These are phyloP conservation scores for Hydrolagus colliei DNA, from an alignment of 2,797 vertebrate genomes.

Conservation along the genomic window DNA sequence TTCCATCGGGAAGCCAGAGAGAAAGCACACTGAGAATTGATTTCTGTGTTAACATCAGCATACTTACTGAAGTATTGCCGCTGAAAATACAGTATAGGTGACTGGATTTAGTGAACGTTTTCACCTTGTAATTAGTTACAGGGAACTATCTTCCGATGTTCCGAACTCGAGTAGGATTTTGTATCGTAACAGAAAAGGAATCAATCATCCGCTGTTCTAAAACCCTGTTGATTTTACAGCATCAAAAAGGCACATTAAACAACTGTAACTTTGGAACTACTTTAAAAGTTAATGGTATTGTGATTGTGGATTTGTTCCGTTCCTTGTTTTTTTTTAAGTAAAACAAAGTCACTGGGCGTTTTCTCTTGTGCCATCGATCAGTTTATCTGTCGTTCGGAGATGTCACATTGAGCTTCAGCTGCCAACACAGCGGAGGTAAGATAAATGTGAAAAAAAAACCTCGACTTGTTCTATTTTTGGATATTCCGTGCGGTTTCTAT, in stretches of 20 bases:
- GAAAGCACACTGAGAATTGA: too few relatives aligned
- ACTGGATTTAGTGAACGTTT: background rate
- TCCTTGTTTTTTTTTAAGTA: background rate
- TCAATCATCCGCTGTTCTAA: background rate
- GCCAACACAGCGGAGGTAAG: background rate
- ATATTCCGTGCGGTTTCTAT: background rate
- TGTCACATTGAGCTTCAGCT: conserved; percentile 12
- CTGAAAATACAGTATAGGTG: background rate
- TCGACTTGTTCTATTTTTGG: background rate
- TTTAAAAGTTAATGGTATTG: conserved; percentile 24
- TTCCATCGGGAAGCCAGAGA: too few relatives aligned
- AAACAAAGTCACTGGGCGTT: background rate
- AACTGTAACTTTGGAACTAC: conserved; percentile 11
- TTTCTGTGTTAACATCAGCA: too few relatives aligned
- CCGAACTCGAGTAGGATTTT: background rate
- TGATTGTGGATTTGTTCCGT: conserved; percentile 14
- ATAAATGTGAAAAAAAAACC: background rate
- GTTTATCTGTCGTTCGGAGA: background rate
- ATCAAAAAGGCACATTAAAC: conserved; percentile 2
- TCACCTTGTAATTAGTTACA: background rate
- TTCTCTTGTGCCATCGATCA: conserved; percentile 23
- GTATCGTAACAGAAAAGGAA: conserved; percentile 2
- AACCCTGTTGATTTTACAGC: background rate
- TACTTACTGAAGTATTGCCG: background rate
- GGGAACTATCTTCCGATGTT: too few relatives aligned